Base-by-base conservation (phyloP, 2,888 invertebrate genomes). In the Diaphora mendica region DNA sequence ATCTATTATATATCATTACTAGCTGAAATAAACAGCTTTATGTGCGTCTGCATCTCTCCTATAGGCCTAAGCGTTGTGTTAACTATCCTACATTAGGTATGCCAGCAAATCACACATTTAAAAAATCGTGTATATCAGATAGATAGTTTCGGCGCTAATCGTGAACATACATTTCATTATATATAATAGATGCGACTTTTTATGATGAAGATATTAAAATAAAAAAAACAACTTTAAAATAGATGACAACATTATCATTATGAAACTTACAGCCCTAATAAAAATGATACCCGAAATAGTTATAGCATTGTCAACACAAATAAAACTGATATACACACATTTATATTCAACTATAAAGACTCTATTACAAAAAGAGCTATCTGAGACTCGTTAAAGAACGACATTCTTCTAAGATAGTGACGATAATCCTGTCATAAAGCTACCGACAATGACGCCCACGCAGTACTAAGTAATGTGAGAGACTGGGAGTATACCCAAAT, bases 401-500 rank as follows among this genome's bases (percentile, higher is more conserved):
- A 17, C 39, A 68, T 70, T 73, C 42, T 59, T 35, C 17, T 64
- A 51, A 76, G 70, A 76, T 76, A 68, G 72, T 33, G 23, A 70
- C 23, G 67, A 73, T 73, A 73, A 72, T 68, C 23, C 55, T 35
- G 68, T 68, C 67, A 67, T 70, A 65, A 73, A 64, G 66, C 33
- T 33, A 33, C 76, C 73, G 73, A 76, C 76, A 74, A 68, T 68
- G 71, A 72, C 65, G 65, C 75, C 75, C 42, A 76, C 74, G 42
- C 64, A 35, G 23, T 33, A 70, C 44, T 23, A 3, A 39, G 39
- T 39, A 64, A 62, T 44, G 23, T 70, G 20, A 33, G 23, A 62
- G 55, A 42, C 26, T 33, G 30, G 44, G 26, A n/a, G 20, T 44
- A 26, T 8, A n/a, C 26, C 66, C 13, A 23, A 42, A n/a, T 23